Evolutionary conservation across 2,888 invertebrate genomes (phyloP).

Genomic region (Lumbricus terrestris): DNA sequence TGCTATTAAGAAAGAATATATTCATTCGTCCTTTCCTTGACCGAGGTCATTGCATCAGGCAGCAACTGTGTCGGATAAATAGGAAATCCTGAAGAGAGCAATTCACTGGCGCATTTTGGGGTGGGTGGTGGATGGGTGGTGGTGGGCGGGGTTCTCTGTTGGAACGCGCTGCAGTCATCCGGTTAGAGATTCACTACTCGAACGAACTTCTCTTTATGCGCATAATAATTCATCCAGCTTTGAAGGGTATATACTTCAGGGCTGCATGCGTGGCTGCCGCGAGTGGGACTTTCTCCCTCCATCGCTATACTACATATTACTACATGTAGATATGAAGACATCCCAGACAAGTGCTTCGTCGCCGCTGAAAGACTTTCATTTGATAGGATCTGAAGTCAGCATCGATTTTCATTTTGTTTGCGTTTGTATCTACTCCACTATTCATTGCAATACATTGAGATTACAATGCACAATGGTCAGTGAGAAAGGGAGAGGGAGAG

Average conservation of each 20-base stretch:
- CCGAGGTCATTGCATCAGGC: not conserved
- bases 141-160: too few species aligned
- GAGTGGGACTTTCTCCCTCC: not conserved
- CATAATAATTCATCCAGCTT: not conserved
- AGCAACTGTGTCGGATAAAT: too few species aligned
- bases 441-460: not conserved
- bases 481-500: too few species aligned
- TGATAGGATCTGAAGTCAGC: not conserved
- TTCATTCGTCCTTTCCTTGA: not conserved
- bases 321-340: too few species aligned
- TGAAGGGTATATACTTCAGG: not conserved
- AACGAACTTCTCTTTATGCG: not conserved
- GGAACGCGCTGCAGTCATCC: not conserved
- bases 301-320: too few species aligned
- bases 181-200: not conserved
- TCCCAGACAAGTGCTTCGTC: not conserved
- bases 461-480: not conserved
- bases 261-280: not conserved
- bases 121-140: too few species aligned
- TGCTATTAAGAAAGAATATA: not conserved
- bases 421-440: not conserved
- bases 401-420: not conserved
- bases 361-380: not conserved
- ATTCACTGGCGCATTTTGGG: too few species aligned
- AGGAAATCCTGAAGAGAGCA: too few species aligned